Evolutionary conservation across 2,888 invertebrate species (phyloP).

Genomic region (Plebejus argus): DNA sequence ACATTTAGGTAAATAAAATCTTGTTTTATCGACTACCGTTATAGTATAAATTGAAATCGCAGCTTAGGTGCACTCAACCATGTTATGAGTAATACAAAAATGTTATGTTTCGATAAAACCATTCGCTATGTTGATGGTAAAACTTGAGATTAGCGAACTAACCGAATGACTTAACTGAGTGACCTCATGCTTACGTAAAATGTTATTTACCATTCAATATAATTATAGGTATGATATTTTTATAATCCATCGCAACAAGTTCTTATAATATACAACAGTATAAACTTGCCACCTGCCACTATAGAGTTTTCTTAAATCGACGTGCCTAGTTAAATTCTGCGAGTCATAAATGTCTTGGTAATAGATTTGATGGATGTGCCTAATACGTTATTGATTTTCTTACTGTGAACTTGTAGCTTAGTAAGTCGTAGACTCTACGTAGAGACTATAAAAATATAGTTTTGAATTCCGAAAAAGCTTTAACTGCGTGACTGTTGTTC

Average conservation of each 20-base stretch:
- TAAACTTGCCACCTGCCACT: background rate
- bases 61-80: background rate
- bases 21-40: slow-evolving; percentile 1
- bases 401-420: too few species aligned
- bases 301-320: background rate
- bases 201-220: background rate
- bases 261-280: background rate
- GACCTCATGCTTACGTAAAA: background rate
- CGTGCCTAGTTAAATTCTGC: background rate
- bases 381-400: background rate
- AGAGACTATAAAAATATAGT: too few species aligned
- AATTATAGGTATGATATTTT: background rate
- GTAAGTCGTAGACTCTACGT: background rate
- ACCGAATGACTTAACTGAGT: background rate
- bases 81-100: background rate
- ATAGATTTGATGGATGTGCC: background rate
- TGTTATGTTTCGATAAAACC: slow-evolving; percentile 7
- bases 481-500: too few species aligned
- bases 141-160: background rate
- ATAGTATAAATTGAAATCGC: background rate
- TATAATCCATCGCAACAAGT: background rate
- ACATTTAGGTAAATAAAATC: background rate
- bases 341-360: background rate
- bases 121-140: background rate
- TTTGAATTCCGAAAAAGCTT: too few species aligned